Percentiles rank a stretch among this genome's conserved stretches.
Evolutionary conservation across 2,888 invertebrate genomes (phyloP).

Genomic region (Mythimna vitellina): DNA sequence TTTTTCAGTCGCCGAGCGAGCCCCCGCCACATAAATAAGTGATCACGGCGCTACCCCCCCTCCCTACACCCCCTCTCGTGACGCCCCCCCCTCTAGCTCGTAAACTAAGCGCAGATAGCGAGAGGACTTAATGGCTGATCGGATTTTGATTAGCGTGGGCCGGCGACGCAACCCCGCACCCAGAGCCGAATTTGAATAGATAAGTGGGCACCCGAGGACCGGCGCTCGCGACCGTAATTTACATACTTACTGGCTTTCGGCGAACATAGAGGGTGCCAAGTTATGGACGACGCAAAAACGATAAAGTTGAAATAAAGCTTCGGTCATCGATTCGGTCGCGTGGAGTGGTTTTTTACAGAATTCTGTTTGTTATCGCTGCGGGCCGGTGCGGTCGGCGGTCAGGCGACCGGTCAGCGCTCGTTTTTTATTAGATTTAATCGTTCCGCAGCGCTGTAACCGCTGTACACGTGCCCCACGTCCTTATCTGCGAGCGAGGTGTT

Average conservation of each 20-base stretch:
- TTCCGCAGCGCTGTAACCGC: slow-evolving; percentile 66
- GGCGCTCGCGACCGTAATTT: slow-evolving; percentile 90
- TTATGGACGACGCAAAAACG: slow-evolving; percentile 88
- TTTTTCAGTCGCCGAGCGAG: slow-evolving; percentile 85
- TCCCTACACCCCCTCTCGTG: slow-evolving; percentile 66
- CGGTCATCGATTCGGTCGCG: slow-evolving; percentile 87
- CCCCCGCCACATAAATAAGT: slow-evolving; percentile 89
- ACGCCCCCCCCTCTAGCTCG: slow-evolving; percentile 83
- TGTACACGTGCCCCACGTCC: slow-evolving; percentile 44
- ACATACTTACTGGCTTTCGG: slow-evolving; percentile 90
- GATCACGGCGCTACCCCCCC: slow-evolving; percentile 79
- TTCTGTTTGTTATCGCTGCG: slow-evolving; percentile 84
- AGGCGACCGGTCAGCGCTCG: slow-evolving; percentile 60
- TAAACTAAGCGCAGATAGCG: slow-evolving; percentile 90
- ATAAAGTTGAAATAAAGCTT: slow-evolving; percentile 89
- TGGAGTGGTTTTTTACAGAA: slow-evolving; percentile 84
- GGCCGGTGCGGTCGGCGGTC: slow-evolving; percentile 48
- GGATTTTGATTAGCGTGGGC: slow-evolving; percentile 90
- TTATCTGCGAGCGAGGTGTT: slow-evolving; percentile 63
- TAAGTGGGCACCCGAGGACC: slow-evolving; percentile 89
- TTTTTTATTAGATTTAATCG: slow-evolving; percentile 81
- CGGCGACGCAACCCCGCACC: slow-evolving; percentile 87
- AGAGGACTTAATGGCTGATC: slow-evolving; percentile 91
- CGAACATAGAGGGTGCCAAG: slow-evolving; percentile 87
- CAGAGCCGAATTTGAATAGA: slow-evolving; percentile 90